Percentiles rank a stretch among this genome's conserved stretches.
Evolutionary conservation across 2,113 vertebrate species (phyloP).

Genomic region (Tonatia bakeri): DNA sequence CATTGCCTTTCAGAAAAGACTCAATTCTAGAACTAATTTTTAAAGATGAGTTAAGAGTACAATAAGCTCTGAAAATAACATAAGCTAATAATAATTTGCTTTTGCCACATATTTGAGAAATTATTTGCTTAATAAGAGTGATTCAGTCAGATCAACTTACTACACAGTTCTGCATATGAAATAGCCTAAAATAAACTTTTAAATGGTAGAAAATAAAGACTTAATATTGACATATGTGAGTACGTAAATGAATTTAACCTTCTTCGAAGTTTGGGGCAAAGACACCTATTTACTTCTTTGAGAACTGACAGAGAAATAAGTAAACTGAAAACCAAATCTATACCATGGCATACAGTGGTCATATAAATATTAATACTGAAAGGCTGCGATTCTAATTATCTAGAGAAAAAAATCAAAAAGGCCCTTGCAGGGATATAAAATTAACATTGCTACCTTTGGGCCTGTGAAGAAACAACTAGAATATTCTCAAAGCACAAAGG

Average conservation of each 20-base stretch:
- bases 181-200: slow-evolving; percentile 14
- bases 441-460: not conserved
- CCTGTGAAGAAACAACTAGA: not conserved
- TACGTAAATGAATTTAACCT: slow-evolving; percentile 26
- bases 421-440: slow-evolving; percentile 25
- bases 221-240: not conserved
- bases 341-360: not conserved
- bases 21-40: slow-evolving; percentile 11
- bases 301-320: not conserved
- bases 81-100: slow-evolving; percentile 10
- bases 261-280: slow-evolving; percentile 13
- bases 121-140: not conserved
- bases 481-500: not conserved
- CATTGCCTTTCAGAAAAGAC: slow-evolving; percentile 4
- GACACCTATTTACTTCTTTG: not conserved
- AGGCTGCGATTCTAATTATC: not conserved
- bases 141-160: slow-evolving; percentile 7
- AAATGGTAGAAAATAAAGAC: slow-evolving; percentile 29
- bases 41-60: not conserved
- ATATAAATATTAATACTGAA: not conserved
- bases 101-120: slow-evolving; percentile 31
- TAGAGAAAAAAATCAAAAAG: slow-evolving; percentile 5
- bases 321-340: not conserved
- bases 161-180: slow-evolving; percentile 1
- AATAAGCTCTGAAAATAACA: slow-evolving; percentile 6